phyloP scores from a whole-genome alignment of 2,888 invertebrate species.

The Lumbricus terrestris region DNA sequence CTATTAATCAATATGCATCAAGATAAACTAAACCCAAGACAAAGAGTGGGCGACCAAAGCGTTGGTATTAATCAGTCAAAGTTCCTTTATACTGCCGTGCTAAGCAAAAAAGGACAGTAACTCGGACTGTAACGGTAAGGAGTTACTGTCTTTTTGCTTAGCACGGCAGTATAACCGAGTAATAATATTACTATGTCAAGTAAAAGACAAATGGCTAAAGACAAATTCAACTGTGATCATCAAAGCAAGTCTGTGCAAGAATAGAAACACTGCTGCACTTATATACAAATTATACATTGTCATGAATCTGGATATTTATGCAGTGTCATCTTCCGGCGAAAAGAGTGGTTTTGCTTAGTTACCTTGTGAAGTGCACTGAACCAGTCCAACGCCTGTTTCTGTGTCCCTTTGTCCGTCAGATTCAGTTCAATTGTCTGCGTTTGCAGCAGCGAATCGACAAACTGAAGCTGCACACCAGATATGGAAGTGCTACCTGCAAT shows the following conservation, averaged over 20 bases:
- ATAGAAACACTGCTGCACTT: neutral
- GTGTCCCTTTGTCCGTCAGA: neutral
- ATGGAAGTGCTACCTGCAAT: neutral
- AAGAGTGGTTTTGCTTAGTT: neutral
- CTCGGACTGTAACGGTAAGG: too few species aligned
- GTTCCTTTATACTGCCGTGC: too few species aligned
- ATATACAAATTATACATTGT: neutral
- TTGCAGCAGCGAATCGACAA: constrained; percentile 11
- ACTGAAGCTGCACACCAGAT: neutral
- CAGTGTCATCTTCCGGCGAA: neutral
- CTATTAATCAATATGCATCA: neutral
- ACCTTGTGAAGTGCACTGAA: constrained; percentile 10
- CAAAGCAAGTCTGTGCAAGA: neutral
- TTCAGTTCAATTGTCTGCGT: neutral
- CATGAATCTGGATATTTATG: neutral
- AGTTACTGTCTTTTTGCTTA: too few species aligned
- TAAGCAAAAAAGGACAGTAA: too few species aligned
- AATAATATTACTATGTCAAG: too few species aligned
- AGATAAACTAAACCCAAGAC: neutral
- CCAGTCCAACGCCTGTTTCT: neutral
- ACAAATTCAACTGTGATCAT: neutral
- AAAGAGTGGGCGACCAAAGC: neutral
- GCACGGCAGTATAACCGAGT: too few species aligned
- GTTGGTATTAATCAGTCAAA: too few species aligned
- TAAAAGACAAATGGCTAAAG: neutral